A percentile compares a stretch with the other conserved stretches of the same genome.
Conservation (phyloP, 1,140 invertebrate species). For the Cydia strobilella region DNA sequence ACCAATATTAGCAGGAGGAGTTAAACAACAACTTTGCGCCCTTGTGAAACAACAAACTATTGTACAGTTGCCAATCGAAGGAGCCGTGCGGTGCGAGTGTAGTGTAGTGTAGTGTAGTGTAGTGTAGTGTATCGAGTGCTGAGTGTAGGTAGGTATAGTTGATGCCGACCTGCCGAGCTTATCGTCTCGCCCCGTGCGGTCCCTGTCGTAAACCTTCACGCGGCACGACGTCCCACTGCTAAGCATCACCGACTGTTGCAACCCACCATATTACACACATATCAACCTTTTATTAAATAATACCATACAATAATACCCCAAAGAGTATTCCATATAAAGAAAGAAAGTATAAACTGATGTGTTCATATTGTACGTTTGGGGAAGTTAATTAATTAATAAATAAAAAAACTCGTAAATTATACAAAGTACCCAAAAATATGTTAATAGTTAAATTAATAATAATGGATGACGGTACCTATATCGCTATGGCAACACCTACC, state of each 20-base stretch:
- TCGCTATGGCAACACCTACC: neutral
- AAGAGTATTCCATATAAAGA: neutral
- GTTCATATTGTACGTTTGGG: neutral
- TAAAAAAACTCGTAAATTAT: neutral
- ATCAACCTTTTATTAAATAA: constrained; percentile 37
- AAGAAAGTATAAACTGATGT: neutral
- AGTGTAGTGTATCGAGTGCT: no score
- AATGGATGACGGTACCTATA: neutral
- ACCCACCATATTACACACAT: constrained; percentile 56
- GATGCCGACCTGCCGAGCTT: constrained; percentile 87
- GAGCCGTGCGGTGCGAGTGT: constrained; percentile 30
- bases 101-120: no score
- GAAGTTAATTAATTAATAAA: neutral
- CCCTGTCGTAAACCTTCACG: constrained; percentile 86
- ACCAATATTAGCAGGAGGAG: no score
- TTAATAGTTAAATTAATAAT: neutral
- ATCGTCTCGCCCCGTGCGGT: constrained; percentile 88
- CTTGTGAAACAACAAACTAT: neutral
- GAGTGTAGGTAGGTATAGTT: no score
- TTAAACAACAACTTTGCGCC: no score
- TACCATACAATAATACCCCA: neutral
- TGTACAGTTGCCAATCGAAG: constrained; percentile 29
- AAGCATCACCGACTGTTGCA: constrained; percentile 72
- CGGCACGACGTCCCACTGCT: constrained; percentile 51
- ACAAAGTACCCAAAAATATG: neutral